Percentiles rank a stretch among this genome's conserved stretches.
phyloP scores from a whole-genome alignment of 2,797 vertebrate species.

The Notolepis coatsorum region DNA sequence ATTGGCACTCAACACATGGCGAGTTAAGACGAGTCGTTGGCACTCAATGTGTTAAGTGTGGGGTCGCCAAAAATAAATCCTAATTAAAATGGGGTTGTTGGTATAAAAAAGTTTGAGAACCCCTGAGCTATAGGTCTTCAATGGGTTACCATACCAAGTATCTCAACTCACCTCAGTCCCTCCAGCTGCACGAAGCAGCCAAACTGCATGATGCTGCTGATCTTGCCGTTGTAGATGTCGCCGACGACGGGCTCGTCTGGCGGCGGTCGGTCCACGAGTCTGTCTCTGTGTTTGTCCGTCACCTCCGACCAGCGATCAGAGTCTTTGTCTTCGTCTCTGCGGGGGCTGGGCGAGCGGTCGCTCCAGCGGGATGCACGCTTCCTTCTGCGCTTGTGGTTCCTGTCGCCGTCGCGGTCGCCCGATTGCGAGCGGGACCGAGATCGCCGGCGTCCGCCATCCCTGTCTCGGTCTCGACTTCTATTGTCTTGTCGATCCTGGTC shows the following conservation, averaged over 20 bases:
- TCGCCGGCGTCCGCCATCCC: constrained; percentile 31
- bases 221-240: constrained; percentile 92
- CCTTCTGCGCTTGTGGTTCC: constrained; percentile 69
- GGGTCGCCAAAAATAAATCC: no score
- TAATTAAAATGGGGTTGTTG: no score
- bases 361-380: constrained; percentile 74
- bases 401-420: constrained; percentile 41
- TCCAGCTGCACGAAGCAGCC: constrained; percentile 96
- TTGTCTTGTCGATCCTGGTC: constrained; percentile 72
- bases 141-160: no score
- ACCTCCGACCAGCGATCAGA: constrained; percentile 83
- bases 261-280: constrained; percentile 85
- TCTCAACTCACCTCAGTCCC: constrained; percentile 89
- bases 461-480: constrained; percentile 70
- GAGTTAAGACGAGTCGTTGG: no score
- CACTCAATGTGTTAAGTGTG: no score
- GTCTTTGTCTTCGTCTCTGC: constrained; percentile 59
- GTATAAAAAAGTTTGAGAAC: no score
- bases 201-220: constrained; percentile 96
- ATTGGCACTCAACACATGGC: no score
- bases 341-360: constrained; percentile 83
- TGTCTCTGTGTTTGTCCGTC: no score
- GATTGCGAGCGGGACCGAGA: constrained; percentile 72
- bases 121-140: no score
- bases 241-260: constrained; percentile 90